Base-by-base conservation (phyloP, 2,797 vertebrate genomes). In the Poecile montanus region DNA sequence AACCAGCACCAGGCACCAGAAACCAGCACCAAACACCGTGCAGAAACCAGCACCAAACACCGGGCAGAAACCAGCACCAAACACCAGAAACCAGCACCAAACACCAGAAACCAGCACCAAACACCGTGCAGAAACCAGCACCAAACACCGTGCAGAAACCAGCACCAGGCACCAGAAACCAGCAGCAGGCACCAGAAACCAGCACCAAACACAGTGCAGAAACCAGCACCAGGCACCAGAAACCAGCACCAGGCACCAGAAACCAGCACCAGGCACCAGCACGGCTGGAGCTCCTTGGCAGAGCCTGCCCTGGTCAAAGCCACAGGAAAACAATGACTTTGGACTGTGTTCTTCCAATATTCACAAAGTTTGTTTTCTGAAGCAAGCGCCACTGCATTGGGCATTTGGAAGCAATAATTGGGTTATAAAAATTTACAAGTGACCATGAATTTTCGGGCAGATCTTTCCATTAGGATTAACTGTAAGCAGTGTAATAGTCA, bases 401-500 rank as follows among this genome's bases (percentile, higher is more conserved):
- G 51, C 63, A 42, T 30, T 53, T 53, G 34, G 67, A 91, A 93
- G 48, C 56, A 78, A 79, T 63, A 61, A 84, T 40, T 5, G 8
- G 50, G 30, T 58, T 67, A 72, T 79, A 86, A 95, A 95, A 94
- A 67, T 60, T 78, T 88, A 93, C 40, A 84, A 70, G 48, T 88
- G 23, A 62, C 26, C 11, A 17, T 67, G 60, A 84, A 89, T 95
- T 95, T 90, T 92, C 38, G 82, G 77, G 50, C 45, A 78, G 79
- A 76, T 94, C 58, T 84, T 86, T 78, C 83, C 45, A 25, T 90
- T 81, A 96, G 73, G 50, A 73, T 81, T 89, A 92, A 91, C 73
- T 92, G 36, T 63, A 88, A 90, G 76, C 72, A 71, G 51, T 17
- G 48, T 45, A 92, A 65, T 50, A 68, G 51, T 53, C 85, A 84